Evolutionary conservation across 1,140 invertebrate species (phyloP).

Genomic region (Aphis craccivora): DNA sequence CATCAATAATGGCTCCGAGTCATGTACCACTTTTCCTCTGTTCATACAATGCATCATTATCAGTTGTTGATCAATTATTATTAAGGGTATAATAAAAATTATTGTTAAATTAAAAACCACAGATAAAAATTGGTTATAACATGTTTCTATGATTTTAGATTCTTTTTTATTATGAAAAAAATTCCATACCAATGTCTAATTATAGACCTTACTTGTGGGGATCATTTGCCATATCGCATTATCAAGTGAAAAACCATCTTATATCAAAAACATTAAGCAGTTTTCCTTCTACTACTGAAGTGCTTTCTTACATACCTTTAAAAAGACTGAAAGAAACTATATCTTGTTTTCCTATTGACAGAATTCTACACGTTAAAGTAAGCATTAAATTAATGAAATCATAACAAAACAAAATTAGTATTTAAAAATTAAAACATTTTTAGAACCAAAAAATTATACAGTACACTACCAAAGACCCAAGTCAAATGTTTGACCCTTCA

Average conservation of each 20-base stretch:
- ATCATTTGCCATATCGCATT: constrained; percentile 76
- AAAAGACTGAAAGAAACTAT: constrained; percentile 46
- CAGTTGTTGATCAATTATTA: constrained; percentile 71
- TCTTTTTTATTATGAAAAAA: constrained; percentile 71
- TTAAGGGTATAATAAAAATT: constrained; percentile 64
- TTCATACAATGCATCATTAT: constrained; percentile 74
- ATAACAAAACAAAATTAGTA: constrained; percentile 8
- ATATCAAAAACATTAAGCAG: constrained; percentile 39
- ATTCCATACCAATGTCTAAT: constrained; percentile 70
- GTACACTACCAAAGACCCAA: background rate
- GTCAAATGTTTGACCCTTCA: constrained; percentile 72
- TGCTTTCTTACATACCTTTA: constrained; percentile 45
- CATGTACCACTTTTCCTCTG: constrained; percentile 77
- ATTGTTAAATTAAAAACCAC: background rate
- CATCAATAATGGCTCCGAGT: constrained; percentile 67
- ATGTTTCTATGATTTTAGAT: constrained; percentile 63
- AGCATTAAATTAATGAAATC: background rate
- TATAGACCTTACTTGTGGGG: constrained; percentile 84
- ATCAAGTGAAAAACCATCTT: constrained; percentile 63
- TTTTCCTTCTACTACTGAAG: constrained; percentile 50
- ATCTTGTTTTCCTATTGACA: constrained; percentile 36
- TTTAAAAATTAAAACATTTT: background rate
- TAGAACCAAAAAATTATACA: constrained; percentile 17
- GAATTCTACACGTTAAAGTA: constrained; percentile 22
- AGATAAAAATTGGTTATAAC: background rate